phyloP scores from a whole-genome alignment of 1,140 invertebrate species.

The Penaeus chinensis region DNA sequence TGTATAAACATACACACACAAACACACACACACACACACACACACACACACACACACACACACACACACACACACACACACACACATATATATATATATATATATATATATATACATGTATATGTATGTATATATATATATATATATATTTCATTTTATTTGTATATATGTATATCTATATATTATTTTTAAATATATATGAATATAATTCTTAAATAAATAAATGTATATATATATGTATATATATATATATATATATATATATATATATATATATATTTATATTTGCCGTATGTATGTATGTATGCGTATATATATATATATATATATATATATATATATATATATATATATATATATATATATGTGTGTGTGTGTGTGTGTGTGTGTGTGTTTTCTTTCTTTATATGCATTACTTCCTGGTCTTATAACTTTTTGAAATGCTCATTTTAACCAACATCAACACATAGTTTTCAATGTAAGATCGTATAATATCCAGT shows the following conservation, averaged over 20 bases:
- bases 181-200: constrained; percentile 16
- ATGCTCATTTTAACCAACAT: too few species aligned
- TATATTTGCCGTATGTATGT: not conserved
- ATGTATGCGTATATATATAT: constrained; percentile 1
- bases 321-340: not conserved
- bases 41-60: constrained; percentile 13
- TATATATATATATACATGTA: constrained; percentile 19
- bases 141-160: constrained; percentile 23
- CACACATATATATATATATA: constrained; percentile 2
- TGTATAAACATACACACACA: not conserved
- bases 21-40: too few species aligned
- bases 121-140: not conserved
- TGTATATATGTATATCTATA: constrained; percentile 10
- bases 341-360: not conserved
- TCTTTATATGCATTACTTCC: too few species aligned
- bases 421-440: too few species aligned
- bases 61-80: not conserved
- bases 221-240: constrained; percentile 1
- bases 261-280: not conserved
- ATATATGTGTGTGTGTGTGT: not conserved
- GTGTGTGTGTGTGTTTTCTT: too few species aligned
- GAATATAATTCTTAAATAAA: not conserved
- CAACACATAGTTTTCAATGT: too few species aligned
- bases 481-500: too few species aligned
- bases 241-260: not conserved